Base-by-base conservation (phyloP, 1,140 invertebrate genomes). In the Drosophila jambulina region DNA sequence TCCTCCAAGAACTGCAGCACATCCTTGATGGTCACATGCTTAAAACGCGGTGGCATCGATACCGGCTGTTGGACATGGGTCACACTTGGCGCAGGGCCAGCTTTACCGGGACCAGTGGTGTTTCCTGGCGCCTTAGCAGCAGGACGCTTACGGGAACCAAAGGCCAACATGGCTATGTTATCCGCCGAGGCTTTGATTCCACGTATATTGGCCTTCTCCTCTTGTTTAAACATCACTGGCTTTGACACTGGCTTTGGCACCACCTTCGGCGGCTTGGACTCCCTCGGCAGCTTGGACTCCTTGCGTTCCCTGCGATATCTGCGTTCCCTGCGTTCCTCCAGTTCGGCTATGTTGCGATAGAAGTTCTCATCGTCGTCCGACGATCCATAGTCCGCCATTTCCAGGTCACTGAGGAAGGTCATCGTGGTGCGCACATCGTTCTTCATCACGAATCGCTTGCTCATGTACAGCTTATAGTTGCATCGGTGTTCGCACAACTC, bases 1-100 rank as follows among this genome's bases (percentile, higher is more conserved):
- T 60, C 29, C 46, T 74, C 77, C 69, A 87, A 51, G 13, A 84
- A 80, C 27, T 63, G 38, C 12, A 88, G 25, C 1, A 87, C 57
- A 88, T 87, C 83, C 61, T 54, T 72, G n/a, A 87, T 49, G 49
- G 45, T 69, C 13, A 87, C 21, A 32, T 77, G 54, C 36, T 87
- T 87, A 7, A 49, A 32, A 0, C 72, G 63, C 27, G 63, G 21
- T 7, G 17, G 4, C 15, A 23, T 21, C 17, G 21, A 0, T 6
- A 23, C 51, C 3, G 4, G 8, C 15, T 10, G 21, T 5, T 15
- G 51, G 1, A 15, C 13, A 9, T 17, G 4, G 15, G 15, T 10
- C 4, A 4, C 19, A 15, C 7, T 17, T 15, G 53, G 9, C 0
- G 1, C 23, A 12, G 38, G 12, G 23, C n/a, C n/a, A n/a, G n/a